Percentiles rank a stretch among this genome's conserved stretches.
phyloP scores from a whole-genome alignment of 92 coral and sea anemone genomes.

The Zoanthus sociatus region DNA sequence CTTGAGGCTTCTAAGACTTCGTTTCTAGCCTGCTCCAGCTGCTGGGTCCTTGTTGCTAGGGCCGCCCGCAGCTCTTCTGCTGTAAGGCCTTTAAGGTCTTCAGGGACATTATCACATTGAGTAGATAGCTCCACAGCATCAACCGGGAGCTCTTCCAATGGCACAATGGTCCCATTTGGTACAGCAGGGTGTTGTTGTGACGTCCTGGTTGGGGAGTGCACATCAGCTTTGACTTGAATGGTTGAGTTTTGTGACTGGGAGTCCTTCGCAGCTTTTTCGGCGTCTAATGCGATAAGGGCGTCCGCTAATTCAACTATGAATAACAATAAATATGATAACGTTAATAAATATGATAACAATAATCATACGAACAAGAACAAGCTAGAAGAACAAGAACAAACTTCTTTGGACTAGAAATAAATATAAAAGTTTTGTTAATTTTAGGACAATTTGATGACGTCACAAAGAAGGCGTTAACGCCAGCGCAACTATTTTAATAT shows the following conservation, averaged over 20 bases:
- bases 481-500: too few species aligned
- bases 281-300: constrained; percentile 81
- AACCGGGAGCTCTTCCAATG: constrained; percentile 33
- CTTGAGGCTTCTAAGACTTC: constrained; percentile 27
- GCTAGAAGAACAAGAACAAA: too few species aligned
- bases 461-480: too few species aligned
- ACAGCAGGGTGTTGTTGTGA: constrained; percentile 11
- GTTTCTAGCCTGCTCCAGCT: constrained; percentile 30
- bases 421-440: too few species aligned
- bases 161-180: constrained; percentile 33
- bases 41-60: constrained; percentile 31
- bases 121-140: constrained; percentile 24
- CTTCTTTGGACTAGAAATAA: too few species aligned
- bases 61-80: constrained; percentile 34
- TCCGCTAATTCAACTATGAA: constrained; percentile 84
- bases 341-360: too few species aligned
- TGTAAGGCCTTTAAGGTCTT: constrained; percentile 37
- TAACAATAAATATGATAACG: not conserved
- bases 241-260: constrained; percentile 30
- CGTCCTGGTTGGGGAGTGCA: constrained; percentile 55
- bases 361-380: not conserved
- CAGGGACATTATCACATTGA: constrained; percentile 20
- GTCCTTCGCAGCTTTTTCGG: constrained; percentile 58
- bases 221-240: constrained; percentile 68
- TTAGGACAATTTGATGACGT: too few species aligned